Base-by-base conservation (phyloP, 2,888 invertebrate species). In the Plusia festucae region DNA sequence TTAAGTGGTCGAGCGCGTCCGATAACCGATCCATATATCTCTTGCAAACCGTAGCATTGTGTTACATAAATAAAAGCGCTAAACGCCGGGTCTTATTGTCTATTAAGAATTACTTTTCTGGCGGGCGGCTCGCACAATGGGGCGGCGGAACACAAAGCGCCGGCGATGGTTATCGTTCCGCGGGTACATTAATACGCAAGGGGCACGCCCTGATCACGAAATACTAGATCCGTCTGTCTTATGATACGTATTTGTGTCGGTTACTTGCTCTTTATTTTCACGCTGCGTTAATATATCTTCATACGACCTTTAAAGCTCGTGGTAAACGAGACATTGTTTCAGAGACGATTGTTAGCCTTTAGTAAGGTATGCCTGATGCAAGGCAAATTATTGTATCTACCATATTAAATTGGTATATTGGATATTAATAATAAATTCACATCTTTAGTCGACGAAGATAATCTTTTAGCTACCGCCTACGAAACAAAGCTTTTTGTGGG, bases 101-200 rank as follows among this genome's bases (percentile, higher is more conserved):
- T 94, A 94, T 91, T 94, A 93, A 91, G 93, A 93, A 92, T 93
- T 91, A 93, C 90, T 94, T 94, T 92, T 92, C 91, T 92, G 91
- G 90, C 90, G 86, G 87, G 85, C 85, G 80, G 84, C 64, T 68
- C 86, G 73, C 85, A 93, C 94, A 94, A 94, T 93, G 91, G 89
- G 90, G 88, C 93, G 94, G 94, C 91, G 85, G 70, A 80, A 82
- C 86, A 87, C 93, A 94, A 94, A 94, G 88, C 78, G 46, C 58
- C 88, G 83, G 86, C 82, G 93, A 93, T 93, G 86, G 82, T 91
- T 93, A 93, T 93, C 93, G 84, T 82, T 77, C 75, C 73, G 67
- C 82, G 83, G 86, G 88, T 85, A 90, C 91, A 92, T 93, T 94
- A 93, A 93, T 93, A 93, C 92, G 91, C 91, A 90, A 88, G 85